phyloP scores from a whole-genome alignment of 2,113 vertebrate species.

The Dromas ardeola region DNA sequence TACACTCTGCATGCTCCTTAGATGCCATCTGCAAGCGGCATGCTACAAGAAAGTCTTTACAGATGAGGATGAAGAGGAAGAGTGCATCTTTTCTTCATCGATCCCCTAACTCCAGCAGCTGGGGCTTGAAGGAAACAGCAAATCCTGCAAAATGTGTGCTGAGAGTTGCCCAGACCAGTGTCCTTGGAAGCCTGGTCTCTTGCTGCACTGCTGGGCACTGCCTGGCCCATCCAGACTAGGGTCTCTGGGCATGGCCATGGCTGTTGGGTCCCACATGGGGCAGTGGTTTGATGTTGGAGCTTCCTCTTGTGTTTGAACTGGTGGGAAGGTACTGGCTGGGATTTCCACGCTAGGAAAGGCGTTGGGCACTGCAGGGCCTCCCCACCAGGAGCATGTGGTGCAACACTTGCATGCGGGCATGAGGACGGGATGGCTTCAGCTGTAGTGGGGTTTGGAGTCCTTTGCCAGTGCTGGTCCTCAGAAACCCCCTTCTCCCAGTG shows the following conservation, averaged over 20 bases:
- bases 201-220: not conserved
- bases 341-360: not conserved
- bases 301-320: not conserved
- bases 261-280: not conserved
- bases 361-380: fast-evolving
- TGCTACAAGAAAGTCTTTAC: not conserved
- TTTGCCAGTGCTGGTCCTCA: not conserved
- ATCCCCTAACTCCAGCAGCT: not conserved
- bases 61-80: not conserved
- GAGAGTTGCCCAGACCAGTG: not conserved
- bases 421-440: not conserved
- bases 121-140: not conserved
- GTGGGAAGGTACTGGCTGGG: not conserved
- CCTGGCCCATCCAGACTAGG: not conserved
- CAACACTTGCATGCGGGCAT: too few relatives aligned
- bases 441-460: not conserved
- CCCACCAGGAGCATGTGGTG: not conserved
- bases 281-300: not conserved
- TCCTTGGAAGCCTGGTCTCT: not conserved
- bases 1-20: not conserved
- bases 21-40: not conserved
- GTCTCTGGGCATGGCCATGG: not conserved
- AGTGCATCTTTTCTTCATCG: not conserved
- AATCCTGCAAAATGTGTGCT: not conserved
- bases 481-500: not conserved